These are phyloP conservation scores for Drosophila pachea DNA, from an alignment of 1,140 invertebrate species.

Conservation along the genomic window DNA sequence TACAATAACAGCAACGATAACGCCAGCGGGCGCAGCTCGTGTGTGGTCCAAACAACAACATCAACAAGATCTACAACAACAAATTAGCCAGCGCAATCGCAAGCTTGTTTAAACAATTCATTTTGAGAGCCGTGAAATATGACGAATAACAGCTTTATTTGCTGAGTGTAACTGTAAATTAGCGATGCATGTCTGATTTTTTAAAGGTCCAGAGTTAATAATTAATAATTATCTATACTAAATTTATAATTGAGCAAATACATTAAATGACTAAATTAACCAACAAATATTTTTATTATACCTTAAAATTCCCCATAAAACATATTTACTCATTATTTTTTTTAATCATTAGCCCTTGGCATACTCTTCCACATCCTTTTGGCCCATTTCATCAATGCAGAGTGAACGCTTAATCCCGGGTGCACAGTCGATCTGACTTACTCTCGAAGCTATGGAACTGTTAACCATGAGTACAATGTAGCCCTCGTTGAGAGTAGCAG, in stretches of 20 bases:
- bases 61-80: slow-evolving; percentile 11
- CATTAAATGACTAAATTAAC: no score
- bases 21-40: slow-evolving; percentile 35
- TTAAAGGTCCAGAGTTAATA: not conserved
- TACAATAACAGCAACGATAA: slow-evolving; percentile 35
- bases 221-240: no score
- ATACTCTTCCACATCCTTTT: not conserved
- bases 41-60: slow-evolving; percentile 49
- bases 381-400: not conserved
- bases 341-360: no score
- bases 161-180: slow-evolving; percentile 1
- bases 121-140: slow-evolving; percentile 1
- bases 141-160: not conserved
- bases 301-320: not conserved
- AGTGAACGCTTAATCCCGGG: slow-evolving; percentile 5
- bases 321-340: not conserved
- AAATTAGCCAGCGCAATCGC: slow-evolving; percentile 28
- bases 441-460: slow-evolving; percentile 42
- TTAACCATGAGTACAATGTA: slow-evolving; percentile 24
- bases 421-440: not conserved
- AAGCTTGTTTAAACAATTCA: slow-evolving; percentile 37
- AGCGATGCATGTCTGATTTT: not conserved
- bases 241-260: not conserved
- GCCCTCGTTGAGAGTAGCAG: slow-evolving; percentile 34
- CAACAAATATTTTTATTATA: no score